Evolutionary conservation across 2,888 invertebrate genomes (phyloP), one percentile per base, ranked within the genome.

Genomic region (Phlogophora meticulosa): DNA sequence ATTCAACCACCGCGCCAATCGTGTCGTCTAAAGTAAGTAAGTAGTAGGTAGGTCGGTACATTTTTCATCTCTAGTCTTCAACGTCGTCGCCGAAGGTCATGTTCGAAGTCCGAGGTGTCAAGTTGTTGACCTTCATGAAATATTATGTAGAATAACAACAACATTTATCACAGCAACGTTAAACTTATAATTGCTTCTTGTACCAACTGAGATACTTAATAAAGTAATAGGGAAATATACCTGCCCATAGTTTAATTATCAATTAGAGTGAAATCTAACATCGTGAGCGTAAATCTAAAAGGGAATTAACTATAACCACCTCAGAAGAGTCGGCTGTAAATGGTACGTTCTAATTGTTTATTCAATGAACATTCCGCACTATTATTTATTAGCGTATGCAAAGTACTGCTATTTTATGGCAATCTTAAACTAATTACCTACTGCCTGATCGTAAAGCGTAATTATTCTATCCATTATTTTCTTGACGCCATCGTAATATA

Each of bases 221-320:
- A 34, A 38, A 24, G 17, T 38, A 55, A 60, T 64, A 56, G 55
- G 65, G 76, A 76, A 59, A 57, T 59, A 43, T 59, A 57, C n/a
- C 46, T 4, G 46, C 42, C 53, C 20, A 38, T 43, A 40, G 43
- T 65, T 34, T 55, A 45, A 57, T 43, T 64, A 75, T 51, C 59
- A 62, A 72, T 72, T 72, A 49, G 34, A 76, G 51, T 66, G 52
- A 67, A 77, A 77, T 9, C 34, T 51, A 55, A 43, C 51, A 42
- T 55, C 42, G 51, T 66, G 48, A 48, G 32, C 38, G 59, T 74
- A 75, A 75, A 71, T 76, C 60, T 75, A 36, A 42, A 71, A 65
- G 49, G 60, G 72, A 60, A 76, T 56, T 62, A 59, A 62, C 34
- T 40, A 32, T 51, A 43, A 13, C 15, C n/a, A 42, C 24, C 24